phyloP scores from a whole-genome alignment of 2,888 invertebrate species.

The Lasioglossum zephyrum region DNA sequence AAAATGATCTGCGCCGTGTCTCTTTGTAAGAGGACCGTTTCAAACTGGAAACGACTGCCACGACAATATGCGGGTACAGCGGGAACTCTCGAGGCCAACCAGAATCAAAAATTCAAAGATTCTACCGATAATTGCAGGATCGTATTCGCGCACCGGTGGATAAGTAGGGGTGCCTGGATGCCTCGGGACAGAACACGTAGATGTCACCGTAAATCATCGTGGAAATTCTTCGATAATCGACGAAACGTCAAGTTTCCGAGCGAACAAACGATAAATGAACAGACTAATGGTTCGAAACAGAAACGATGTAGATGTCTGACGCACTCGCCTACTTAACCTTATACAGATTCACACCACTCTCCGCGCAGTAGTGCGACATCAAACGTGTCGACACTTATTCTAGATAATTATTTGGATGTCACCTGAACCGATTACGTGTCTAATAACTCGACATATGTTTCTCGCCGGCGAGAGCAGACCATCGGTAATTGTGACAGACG shows the following conservation, averaged over 20 bases:
- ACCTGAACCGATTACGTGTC: constrained; percentile 44
- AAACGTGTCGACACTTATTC: constrained; percentile 13
- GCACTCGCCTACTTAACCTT: constrained; percentile 11
- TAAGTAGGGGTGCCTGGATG: not conserved
- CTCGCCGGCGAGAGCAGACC: not conserved
- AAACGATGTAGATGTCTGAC: not conserved
- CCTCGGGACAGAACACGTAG: not conserved
- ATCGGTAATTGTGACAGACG: not conserved
- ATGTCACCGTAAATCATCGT: not conserved
- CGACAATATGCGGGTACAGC: not conserved
- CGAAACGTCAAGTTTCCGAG: not conserved
- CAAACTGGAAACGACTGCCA: not conserved
- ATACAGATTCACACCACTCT: constrained; percentile 20
- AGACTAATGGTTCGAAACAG: not conserved
- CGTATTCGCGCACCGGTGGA: not conserved
- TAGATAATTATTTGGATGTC: constrained; percentile 30
- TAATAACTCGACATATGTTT: constrained; percentile 49
- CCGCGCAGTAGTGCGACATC: constrained; percentile 23
- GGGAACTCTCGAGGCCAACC: not conserved
- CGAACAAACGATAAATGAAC: not conserved
- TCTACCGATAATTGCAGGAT: not conserved
- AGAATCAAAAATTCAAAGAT: not conserved
- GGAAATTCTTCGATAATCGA: not conserved
- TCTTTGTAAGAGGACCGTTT: not conserved
- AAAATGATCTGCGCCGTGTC: too few species aligned